Conservation (phyloP, 2,888 invertebrate species). For the Amiota communis region DNA sequence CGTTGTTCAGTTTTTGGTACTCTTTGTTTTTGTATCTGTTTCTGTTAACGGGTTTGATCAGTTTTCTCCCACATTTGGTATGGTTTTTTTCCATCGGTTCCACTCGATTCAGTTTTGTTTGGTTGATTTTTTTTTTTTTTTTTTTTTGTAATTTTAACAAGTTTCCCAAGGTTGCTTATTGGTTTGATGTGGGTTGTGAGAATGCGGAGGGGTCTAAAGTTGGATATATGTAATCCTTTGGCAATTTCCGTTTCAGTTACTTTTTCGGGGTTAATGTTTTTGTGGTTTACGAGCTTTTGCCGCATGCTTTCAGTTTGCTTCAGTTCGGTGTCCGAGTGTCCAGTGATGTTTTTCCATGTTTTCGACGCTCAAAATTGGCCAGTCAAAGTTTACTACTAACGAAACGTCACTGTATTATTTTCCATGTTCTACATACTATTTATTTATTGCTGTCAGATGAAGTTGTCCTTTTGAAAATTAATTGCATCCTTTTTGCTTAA, state of each 20-base stretch:
- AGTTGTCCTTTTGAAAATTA: conserved; percentile 66
- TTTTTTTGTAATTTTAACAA: too few species aligned
- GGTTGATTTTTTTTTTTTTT: too few species aligned
- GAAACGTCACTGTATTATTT: conserved; percentile 15
- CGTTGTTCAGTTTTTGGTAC: conserved; percentile 6
- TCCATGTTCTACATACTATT: conserved; percentile 46
- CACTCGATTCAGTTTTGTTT: conserved; percentile 43
- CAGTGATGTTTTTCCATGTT: conserved; percentile 45
- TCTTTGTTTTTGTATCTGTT: conserved; percentile 34
- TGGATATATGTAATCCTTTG: conserved; percentile 54
- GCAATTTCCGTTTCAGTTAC: conserved; percentile 64
- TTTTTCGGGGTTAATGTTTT: conserved; percentile 47
- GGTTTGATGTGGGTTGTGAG: too few species aligned
- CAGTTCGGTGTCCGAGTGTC: background rate
- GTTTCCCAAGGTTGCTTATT: too few species aligned
- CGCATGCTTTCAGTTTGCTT: background rate
- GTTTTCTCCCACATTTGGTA: conserved; percentile 41
- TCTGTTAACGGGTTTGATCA: conserved; percentile 39
- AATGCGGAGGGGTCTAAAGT: too few species aligned
- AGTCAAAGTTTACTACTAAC: background rate
- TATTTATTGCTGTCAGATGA: conserved; percentile 68
- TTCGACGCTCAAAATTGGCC: conserved; percentile 10
- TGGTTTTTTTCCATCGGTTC: too few species aligned
- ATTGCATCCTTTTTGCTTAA: conserved; percentile 60
- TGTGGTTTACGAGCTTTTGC: conserved; percentile 34